These are phyloP conservation scores for Cerastis rubricosa DNA, from an alignment of 2,888 invertebrate species.

Conservation along the genomic window DNA sequence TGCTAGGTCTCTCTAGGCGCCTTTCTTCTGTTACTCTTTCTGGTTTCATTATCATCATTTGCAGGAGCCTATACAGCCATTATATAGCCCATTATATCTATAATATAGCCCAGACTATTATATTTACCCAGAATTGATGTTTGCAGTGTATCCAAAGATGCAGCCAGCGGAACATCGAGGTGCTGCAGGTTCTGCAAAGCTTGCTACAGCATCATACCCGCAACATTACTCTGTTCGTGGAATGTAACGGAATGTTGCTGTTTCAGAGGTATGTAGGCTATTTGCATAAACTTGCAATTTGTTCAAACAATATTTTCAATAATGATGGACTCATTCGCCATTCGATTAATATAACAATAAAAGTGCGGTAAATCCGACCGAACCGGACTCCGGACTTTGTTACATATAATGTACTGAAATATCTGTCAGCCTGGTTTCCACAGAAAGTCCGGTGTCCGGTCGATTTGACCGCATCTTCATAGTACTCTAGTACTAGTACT, in stretches of 20 bases:
- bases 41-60: background rate
- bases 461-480: background rate
- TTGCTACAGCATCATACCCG: constrained; percentile 76
- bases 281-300: background rate
- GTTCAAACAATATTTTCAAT: background rate
- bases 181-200: constrained; percentile 78
- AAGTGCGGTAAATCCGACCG: background rate
- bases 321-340: background rate
- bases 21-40: background rate
- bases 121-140: background rate
- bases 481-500: too few species aligned
- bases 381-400: background rate
- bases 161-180: constrained; percentile 73
- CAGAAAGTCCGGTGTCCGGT: background rate
- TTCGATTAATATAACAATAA: background rate
- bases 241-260: constrained; percentile 78
- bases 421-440: background rate
- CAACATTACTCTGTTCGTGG: constrained; percentile 79
- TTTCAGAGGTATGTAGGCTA: constrained; percentile 80
- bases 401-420: background rate
- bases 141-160: constrained; percentile 80
- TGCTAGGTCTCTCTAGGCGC: background rate
- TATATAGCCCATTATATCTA: too few species aligned
- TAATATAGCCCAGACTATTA: too few species aligned
- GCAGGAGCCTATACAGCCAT: too few species aligned